Conservation (phyloP, 2,797 vertebrate genomes). For the Molothrus ater region DNA sequence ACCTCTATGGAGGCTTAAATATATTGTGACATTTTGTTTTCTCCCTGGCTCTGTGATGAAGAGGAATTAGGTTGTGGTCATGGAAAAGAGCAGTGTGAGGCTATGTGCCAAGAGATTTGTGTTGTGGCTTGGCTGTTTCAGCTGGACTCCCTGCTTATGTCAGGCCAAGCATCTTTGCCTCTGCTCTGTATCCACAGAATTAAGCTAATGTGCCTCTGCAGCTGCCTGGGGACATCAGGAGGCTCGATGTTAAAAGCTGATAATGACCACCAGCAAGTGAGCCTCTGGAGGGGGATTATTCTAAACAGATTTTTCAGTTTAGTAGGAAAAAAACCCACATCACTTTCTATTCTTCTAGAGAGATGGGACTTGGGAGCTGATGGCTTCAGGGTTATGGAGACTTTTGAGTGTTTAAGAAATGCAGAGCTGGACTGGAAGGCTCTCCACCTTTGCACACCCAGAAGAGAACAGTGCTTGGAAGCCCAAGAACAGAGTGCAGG, state of each 20-base stretch:
- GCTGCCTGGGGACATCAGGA: neutral
- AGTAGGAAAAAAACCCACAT: neutral
- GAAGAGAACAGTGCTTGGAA: neutral
- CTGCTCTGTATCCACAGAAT: neutral
- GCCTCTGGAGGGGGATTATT: neutral
- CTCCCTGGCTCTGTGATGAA: neutral
- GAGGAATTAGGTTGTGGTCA: neutral
- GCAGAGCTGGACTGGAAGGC: neutral
- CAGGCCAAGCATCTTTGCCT: neutral
- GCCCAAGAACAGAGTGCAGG: neutral
- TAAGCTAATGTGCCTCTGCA: neutral
- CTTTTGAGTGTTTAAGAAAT: neutral
- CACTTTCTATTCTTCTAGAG: neutral
- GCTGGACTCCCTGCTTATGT: neutral
- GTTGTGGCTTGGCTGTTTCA: neutral
- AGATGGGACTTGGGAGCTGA: neutral
- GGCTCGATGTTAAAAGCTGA: neutral
- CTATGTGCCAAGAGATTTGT: neutral
- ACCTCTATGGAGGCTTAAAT: neutral
- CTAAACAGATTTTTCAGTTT: neutral
- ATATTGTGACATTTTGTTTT: neutral
- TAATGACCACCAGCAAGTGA: slow-evolving; percentile 16
- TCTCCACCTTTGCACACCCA: neutral
- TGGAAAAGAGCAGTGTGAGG: neutral
- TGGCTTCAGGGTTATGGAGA: neutral